Percentiles rank a stretch among this genome's conserved stretches.
Conservation (phyloP, 1,140 invertebrate genomes). For the Drosophila ogumai region DNA sequence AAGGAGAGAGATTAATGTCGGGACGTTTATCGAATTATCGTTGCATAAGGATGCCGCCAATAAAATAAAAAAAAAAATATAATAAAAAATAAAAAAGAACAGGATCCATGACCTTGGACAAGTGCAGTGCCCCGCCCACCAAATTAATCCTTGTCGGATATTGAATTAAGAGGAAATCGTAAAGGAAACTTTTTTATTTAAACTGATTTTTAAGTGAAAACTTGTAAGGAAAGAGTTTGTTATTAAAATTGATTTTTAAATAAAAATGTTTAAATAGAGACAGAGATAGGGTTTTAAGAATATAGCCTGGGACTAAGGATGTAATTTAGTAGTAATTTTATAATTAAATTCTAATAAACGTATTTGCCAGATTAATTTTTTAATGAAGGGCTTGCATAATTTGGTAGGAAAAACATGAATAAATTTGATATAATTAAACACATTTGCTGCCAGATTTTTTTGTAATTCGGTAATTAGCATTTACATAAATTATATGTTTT, state of each 20-base stretch:
- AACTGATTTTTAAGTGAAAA: background rate
- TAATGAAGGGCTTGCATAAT: no score
- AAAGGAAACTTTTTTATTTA: background rate
- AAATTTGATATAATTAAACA: no score
- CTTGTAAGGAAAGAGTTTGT: background rate
- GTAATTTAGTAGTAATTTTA: no score
- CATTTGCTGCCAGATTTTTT: no score
- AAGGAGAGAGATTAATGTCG: constrained; percentile 33
- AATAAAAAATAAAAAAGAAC: background rate
- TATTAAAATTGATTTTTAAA: background rate
- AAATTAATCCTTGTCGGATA: constrained; percentile 8
- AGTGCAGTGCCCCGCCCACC: constrained; percentile 7
- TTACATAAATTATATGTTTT: no score
- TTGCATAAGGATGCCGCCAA: constrained; percentile 31
- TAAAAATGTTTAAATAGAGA: background rate
- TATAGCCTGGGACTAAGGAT: background rate
- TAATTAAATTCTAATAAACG: no score
- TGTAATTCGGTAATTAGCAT: no score
- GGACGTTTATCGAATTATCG: constrained; percentile 46
- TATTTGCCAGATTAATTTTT: no score
- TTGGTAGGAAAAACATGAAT: no score
- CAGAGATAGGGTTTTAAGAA: background rate
- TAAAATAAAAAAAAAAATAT: background rate
- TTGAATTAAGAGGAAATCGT: background rate
- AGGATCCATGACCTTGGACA: constrained; percentile 27